These are phyloP conservation scores for Passer domesticus DNA, from an alignment of 2,113 vertebrate genomes.

Conservation along the genomic window DNA sequence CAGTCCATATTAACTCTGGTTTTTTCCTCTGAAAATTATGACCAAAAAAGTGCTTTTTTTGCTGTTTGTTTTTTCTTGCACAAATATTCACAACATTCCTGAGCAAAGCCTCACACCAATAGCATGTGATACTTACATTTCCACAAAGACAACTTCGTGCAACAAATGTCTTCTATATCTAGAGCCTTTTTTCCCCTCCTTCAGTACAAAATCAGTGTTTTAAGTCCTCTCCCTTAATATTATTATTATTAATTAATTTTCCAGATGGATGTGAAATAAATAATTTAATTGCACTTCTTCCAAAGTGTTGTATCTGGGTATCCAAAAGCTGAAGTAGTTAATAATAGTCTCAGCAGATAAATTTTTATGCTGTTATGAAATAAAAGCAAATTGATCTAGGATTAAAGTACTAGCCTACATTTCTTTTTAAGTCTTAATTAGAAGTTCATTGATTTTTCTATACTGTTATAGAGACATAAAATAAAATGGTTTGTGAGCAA, in stretches of 20 bases:
- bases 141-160: neutral
- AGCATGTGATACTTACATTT: neutral
- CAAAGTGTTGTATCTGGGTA: neutral
- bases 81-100: neutral
- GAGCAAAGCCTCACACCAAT: neutral
- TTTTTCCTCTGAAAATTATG: neutral
- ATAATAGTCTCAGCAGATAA: neutral
- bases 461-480: neutral
- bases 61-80: neutral
- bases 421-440: conserved; percentile 34
- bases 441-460: conserved; percentile 38
- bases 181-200: rapidly evolving
- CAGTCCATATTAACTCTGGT: neutral
- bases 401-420: neutral
- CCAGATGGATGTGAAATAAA: neutral
- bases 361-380: conserved; percentile 7
- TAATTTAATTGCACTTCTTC: neutral
- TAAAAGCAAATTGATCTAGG: conserved; percentile 20
- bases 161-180: neutral
- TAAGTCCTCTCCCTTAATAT: neutral
- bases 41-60: neutral
- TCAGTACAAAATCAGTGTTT: neutral
- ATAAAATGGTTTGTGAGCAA: neutral
- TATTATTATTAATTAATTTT: neutral
- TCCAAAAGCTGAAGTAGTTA: neutral